Evolutionary conservation across 2,113 vertebrate species (phyloP), one percentile per base, ranked within the genome.

Genomic region (Nerophis lumbriciformis): DNA sequence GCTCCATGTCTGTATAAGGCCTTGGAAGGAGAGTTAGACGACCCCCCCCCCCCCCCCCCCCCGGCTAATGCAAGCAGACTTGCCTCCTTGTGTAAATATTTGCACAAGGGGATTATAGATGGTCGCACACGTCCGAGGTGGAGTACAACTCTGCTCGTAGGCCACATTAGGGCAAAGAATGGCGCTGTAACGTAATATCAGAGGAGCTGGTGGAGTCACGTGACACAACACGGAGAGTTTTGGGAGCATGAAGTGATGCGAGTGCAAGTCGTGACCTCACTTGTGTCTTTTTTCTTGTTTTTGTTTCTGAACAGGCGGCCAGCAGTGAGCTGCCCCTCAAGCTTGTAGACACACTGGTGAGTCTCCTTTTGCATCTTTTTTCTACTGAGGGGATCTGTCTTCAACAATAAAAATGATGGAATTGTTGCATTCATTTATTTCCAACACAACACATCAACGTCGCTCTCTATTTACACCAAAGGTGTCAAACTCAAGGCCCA

Each of bases 301-400:
- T 28, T 59, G 50, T 63, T 73, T 81, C 60, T 77, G 49, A 69
- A 68, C 85, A 90, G 92, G 88, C 88, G 15, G 73, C 90, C 36
- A 84, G 72, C 6, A 88, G 83, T 52, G 92, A 94, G 70, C 90
- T 85, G 73, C 84, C 91, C 68, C 81, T 87, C 81, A 92, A 93
- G 81, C 90, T 91, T 84, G 90, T 90, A 90, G 92, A 93, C 58
- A 74, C 88, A 42, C 83, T 82, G 85, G 94, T 95, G 87, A 94
- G 94, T 90, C 61, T 51, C 38, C 49, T 45, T 45, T 11, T 45
- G 14, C 10, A 21, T 3, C 42, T 14, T 35, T 44, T 3, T 42
- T 6, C 51, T 12, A 53, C 42, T 45, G 5, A 45, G 42, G 42
- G 4, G 11, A 12, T 11, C 3, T 12, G 1, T 11, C 0, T 12